Conservation (phyloP, 2,888 invertebrate species). For the Eupeodes latifasciatus region DNA sequence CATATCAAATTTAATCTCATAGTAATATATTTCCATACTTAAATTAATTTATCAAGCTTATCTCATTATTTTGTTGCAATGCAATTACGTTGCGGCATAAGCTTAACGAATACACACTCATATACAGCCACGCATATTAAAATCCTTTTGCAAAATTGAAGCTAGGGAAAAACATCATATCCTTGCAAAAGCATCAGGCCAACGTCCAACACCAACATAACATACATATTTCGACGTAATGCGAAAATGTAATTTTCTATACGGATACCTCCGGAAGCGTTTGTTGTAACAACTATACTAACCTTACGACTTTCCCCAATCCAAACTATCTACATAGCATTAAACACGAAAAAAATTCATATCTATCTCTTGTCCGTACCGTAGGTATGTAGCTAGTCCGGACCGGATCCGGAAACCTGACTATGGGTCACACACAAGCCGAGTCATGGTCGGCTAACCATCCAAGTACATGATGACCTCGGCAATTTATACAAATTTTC, state of each 20-base stretch:
- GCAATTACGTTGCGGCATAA: conserved; percentile 47
- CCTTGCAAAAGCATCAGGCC: not conserved
- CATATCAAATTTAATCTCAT: conserved; percentile 43
- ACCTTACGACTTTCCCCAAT: conserved; percentile 40
- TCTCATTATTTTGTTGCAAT: conserved; percentile 50
- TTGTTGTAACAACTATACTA: conserved; percentile 28
- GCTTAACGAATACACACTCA: not conserved
- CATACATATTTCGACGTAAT: conserved; percentile 36
- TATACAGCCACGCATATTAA: conserved; percentile 3
- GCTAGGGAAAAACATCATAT: conserved; percentile 23
- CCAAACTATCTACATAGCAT: not conserved
- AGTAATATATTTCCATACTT: conserved; percentile 37
- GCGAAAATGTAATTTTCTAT: conserved; percentile 71
- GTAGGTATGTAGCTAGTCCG: not conserved
- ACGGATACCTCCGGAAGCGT: conserved; percentile 51
- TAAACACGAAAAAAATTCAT: not conserved
- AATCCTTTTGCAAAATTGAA: conserved; percentile 42
- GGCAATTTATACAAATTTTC: conserved; percentile 61
- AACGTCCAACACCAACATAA: not conserved
- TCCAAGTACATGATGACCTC: conserved; percentile 69
- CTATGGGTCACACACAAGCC: conserved; percentile 32
- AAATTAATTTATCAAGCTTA: conserved; percentile 38
- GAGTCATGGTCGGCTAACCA: conserved; percentile 69
- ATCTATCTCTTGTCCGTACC: not conserved
- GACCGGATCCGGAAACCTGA: conserved; percentile 4